Conservation (phyloP, 2,888 invertebrate species). For the Tiliacea aurago region DNA sequence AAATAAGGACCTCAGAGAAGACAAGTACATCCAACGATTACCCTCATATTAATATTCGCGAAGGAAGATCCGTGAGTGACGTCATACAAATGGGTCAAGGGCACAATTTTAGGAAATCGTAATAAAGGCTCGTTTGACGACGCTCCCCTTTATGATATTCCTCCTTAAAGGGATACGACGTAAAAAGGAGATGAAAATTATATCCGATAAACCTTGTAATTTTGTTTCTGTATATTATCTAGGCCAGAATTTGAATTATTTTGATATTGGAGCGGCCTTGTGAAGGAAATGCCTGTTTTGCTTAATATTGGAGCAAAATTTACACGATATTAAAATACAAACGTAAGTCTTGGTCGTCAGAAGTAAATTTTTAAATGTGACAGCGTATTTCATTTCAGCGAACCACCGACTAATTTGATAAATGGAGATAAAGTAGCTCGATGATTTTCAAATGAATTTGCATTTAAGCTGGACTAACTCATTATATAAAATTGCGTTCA, state of each 20-base stretch:
- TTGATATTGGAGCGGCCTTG: slow-evolving; percentile 2
- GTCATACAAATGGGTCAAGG: slow-evolving; percentile 58
- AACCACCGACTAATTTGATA: neutral
- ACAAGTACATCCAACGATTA: slow-evolving; percentile 31
- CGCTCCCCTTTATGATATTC: slow-evolving; percentile 32
- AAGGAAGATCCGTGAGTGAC: slow-evolving; percentile 40
- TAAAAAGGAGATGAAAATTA: slow-evolving; percentile 37
- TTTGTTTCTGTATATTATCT: slow-evolving; percentile 20
- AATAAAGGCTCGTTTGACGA: slow-evolving; percentile 54
- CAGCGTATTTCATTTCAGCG: neutral
- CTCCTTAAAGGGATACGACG: slow-evolving; percentile 29
- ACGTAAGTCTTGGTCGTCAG: neutral
- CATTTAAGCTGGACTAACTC: neutral
- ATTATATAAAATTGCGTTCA: neutral
- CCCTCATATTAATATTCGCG: slow-evolving; percentile 56
- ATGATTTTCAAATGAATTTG: neutral
- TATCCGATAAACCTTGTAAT: slow-evolving; percentile 33
- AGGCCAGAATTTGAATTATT: slow-evolving; percentile 22
- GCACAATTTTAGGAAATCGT: slow-evolving; percentile 31
- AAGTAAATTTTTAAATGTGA: neutral
- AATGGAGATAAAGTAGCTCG: neutral
- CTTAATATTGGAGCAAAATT: slow-evolving; percentile 6
- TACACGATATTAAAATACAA: neutral
- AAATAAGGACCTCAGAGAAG: slow-evolving; percentile 6
- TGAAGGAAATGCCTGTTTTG: neutral